Evolutionary conservation across 2,113 vertebrate genomes (phyloP), one percentile per base, ranked within the genome.

Genomic region (Brachyistius frenatus): DNA sequence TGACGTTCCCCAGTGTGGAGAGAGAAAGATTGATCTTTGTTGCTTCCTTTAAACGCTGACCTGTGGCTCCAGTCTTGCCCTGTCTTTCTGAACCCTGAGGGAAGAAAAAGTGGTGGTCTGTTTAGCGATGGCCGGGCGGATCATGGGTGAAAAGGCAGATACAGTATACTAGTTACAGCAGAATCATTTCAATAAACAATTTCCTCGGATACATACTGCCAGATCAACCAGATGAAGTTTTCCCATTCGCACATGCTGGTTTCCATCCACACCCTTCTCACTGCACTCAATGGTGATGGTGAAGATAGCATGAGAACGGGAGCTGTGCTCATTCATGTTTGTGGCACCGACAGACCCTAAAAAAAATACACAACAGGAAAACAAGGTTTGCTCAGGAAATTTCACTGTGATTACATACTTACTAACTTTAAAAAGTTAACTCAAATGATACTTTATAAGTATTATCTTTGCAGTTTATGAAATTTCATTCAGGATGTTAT

Each of bases 261-360:
- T 96, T 0, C 97, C 98, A 73, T 99, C 98, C 0, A 98, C 86
- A 0, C 98, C 98, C 80, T 99, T 99, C 87, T 99, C 98, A 0
- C 97, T 99, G 92, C 98, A 99, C 86, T 99, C 98, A 0, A 99
- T 98, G 39, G 98, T 99, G 82, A 99, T 99, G 0, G 97, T 99
- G 90, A 99, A 99, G 89, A 99, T 99, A 66, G 98, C 98, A 0
- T 99, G 98, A 0, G 98, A 99, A 4, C 98, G 97, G 2, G 98
- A 99, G 83, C 98, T 99, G 92, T 99, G 98, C 76, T 99, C 98
- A 0, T 99, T 99, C 98, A 99, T 99, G 84, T 99, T 99, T 4
- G 98, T 99, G 64, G 98, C 96, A 57, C 98, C 98, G 47, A 99
- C 98, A 74, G 98, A 99, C 30, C 98, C 98, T 99, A 78, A 67